Conservation (phyloP, 2,888 invertebrate genomes). For the Synergus gifuensis region DNA sequence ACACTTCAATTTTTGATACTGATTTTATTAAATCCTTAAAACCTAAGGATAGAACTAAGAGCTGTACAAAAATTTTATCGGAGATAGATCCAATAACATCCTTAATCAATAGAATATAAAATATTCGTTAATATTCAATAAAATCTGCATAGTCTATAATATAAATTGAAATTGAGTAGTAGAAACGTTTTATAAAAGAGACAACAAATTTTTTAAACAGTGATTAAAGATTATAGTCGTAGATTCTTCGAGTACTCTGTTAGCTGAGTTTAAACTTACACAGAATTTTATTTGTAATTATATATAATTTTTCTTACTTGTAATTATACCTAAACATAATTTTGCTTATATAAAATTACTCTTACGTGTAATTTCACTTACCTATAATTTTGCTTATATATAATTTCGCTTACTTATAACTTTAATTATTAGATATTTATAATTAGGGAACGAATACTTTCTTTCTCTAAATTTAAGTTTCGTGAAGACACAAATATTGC, state of each 20-base stretch:
- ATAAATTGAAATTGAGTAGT: not conserved
- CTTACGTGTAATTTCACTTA: not conserved
- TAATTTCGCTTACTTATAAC: not conserved
- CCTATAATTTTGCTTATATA: not conserved
- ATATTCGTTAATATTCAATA: slow-evolving; percentile 37
- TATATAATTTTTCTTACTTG: slow-evolving; percentile 20
- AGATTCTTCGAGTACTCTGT: slow-evolving; percentile 5
- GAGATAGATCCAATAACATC: slow-evolving; percentile 15
- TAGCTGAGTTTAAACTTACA: not conserved
- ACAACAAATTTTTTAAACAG: slow-evolving; percentile 16
- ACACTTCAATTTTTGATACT: slow-evolving; percentile 6
- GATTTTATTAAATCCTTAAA: slow-evolving; percentile 34
- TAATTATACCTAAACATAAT: not conserved
- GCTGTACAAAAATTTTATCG: slow-evolving; percentile 38
- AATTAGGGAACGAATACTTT: slow-evolving; percentile 34
- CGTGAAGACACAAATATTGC: slow-evolving; percentile 56
- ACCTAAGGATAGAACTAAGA: slow-evolving; percentile 23
- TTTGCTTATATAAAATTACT: slow-evolving; percentile 18
- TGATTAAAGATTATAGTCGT: not conserved
- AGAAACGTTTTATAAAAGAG: slow-evolving; percentile 6
- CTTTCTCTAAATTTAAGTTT: slow-evolving; percentile 24
- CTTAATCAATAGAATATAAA: slow-evolving; percentile 34
- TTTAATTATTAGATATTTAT: not conserved
- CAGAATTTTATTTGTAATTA: slow-evolving; percentile 9
- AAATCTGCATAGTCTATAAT: slow-evolving; percentile 1